Evolutionary conservation across 2,888 invertebrate species (phyloP).

Genomic region (Sminthurinus aureus): DNA sequence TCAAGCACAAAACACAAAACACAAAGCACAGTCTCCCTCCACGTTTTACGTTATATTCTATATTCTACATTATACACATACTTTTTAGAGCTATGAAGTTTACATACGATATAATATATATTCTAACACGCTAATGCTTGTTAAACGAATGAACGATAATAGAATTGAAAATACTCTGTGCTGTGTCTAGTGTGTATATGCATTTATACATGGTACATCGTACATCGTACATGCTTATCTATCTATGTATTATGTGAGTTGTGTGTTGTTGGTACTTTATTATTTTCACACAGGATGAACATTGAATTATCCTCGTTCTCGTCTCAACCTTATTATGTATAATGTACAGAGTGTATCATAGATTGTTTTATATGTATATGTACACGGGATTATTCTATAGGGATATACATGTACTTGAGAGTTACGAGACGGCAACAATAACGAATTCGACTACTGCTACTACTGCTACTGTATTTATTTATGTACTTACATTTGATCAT

Average conservation of each 20-base stretch:
- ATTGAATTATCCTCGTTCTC: slow-evolving; percentile 18
- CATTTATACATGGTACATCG: too few relatives aligned
- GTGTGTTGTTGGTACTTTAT: slow-evolving; percentile 1
- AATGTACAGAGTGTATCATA: too few relatives aligned
- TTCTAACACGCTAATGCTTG: too few relatives aligned
- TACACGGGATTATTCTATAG: background rate
- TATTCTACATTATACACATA: background rate
- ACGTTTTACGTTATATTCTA: background rate
- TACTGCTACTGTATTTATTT: too few relatives aligned
- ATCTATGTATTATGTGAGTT: too few relatives aligned
- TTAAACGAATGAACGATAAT: background rate
- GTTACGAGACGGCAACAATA: background rate
- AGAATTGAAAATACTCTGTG: background rate
- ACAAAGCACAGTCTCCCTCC: background rate
- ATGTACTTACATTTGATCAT: background rate
- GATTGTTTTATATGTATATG: background rate
- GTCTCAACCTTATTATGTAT: background rate
- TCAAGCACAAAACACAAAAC: too few relatives aligned
- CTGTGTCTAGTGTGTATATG: too few relatives aligned
- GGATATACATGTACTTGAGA: too few relatives aligned
- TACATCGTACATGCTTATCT: too few relatives aligned
- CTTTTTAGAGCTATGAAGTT: too few relatives aligned
- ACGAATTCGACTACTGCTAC: too few relatives aligned
- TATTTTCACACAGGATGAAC: slow-evolving; percentile 40
- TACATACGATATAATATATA: too few relatives aligned